Evolutionary conservation across 2,888 invertebrate species (phyloP).

Genomic region (Caenorhabditis zanzibari): DNA sequence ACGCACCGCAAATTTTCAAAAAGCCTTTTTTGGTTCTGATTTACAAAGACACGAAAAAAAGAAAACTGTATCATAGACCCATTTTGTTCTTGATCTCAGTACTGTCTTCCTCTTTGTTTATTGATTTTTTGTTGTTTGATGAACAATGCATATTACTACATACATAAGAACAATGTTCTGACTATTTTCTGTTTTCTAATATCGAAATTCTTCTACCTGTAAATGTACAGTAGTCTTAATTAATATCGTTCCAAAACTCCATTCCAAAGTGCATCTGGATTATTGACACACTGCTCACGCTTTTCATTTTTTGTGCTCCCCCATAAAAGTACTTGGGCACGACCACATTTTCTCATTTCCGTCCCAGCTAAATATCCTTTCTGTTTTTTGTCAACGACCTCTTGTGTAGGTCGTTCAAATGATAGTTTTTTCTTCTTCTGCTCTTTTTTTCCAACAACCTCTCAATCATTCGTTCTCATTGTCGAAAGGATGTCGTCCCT

Average conservation of each 20-base stretch:
- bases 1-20: too few species aligned
- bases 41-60: too few species aligned
- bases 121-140: too few species aligned
- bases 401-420: slow-evolving; percentile 9
- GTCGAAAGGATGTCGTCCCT: slow-evolving; percentile 21
- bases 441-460: slow-evolving; percentile 1
- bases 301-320: slow-evolving; percentile 23
- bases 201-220: too few species aligned
- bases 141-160: too few species aligned
- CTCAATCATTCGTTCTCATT: slow-evolving; percentile 37
- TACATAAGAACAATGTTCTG: too few species aligned
- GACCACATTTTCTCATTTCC: slow-evolving; percentile 63
- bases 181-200: too few species aligned
- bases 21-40: too few species aligned
- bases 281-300: slow-evolving; percentile 8
- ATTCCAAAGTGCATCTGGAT: slow-evolving; percentile 18
- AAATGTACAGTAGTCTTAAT: too few species aligned
- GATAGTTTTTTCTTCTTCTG: slow-evolving; percentile 33
- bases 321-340: slow-evolving; percentile 34
- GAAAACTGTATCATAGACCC: too few species aligned
- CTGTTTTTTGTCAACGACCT: slow-evolving; percentile 35
- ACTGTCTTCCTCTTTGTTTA: too few species aligned
- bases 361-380: slow-evolving; percentile 35
- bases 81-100: too few species aligned
- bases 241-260: background rate